Base-by-base conservation (phyloP, 2,113 vertebrate species). In the Misgurnus mizolepis region DNA sequence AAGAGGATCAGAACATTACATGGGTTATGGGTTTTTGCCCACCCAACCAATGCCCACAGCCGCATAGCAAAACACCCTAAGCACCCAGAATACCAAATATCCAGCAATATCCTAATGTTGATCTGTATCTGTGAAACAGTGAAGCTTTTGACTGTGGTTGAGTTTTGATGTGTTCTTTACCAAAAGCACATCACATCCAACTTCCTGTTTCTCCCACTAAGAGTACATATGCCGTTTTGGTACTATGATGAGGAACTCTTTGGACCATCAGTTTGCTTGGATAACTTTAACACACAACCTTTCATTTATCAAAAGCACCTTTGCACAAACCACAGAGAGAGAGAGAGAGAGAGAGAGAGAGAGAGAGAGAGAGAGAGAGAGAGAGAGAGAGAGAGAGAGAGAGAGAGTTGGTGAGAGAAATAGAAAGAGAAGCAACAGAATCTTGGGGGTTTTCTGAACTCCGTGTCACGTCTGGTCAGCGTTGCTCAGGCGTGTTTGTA, bases 261-360 rank as follows among this genome's bases (percentile, higher is more conserved):
- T 67, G 56, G 8, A 45, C n/a, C 58, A 17, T 78, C 4, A 2
- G 39, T 74, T 68, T 75, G 17, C 66, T 67, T 39, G 47, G 65
- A n/a, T 49, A 49, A 18, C 43, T 79, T 45, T 17, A 62, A 65
- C 43, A 56, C 43, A 56, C 12, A 69, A 68, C 40, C 56, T 41
- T 58, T 79, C n/a, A 70, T 82, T 84, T 79, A 76, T 70, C 41
- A 79, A 47, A 81, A 65, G 67, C 58, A n/a, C 15, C 47, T 76
- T 39, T 45, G 60, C 50, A 65, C 62, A 73, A 39, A 53, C 14
- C 53, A 65, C 69, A 4, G 7, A n/a, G n/a, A n/a, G n/a, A n/a
- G n/a, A n/a, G n/a, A n/a, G n/a, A n/a, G n/a, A n/a, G n/a, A n/a
- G n/a, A n/a, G n/a, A n/a, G n/a, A n/a, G n/a, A n/a, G 15, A 6